phyloP scores from a whole-genome alignment of 1,140 invertebrate genomes.

The Probaryconus sp. region DNA sequence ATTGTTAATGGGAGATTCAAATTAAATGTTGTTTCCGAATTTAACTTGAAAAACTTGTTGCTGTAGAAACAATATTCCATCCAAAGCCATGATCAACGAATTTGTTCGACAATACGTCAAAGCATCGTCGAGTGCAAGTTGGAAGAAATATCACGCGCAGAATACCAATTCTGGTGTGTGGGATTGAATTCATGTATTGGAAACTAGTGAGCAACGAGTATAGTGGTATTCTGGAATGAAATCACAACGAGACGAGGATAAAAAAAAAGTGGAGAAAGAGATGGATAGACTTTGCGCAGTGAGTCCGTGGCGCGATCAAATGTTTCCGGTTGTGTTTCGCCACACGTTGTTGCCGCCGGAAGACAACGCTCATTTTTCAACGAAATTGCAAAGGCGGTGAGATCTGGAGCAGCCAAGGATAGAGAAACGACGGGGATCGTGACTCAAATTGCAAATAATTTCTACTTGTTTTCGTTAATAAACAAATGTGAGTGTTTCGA shows the following conservation, averaged over 20 bases:
- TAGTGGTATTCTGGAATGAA: constrained; percentile 34
- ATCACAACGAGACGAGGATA: constrained; percentile 33
- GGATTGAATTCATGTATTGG: constrained; percentile 48
- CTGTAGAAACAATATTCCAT: constrained; percentile 31
- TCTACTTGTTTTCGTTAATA: constrained; percentile 3
- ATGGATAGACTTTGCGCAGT: constrained; percentile 29
- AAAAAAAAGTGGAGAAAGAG: constrained; percentile 18
- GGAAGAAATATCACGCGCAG: constrained; percentile 29
- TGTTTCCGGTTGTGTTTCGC: constrained; percentile 40
- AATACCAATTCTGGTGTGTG: constrained; percentile 22
- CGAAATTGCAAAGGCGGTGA: constrained; percentile 46
- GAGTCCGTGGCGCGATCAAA: constrained; percentile 30
- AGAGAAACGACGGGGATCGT: constrained; percentile 16
- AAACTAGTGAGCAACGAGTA: constrained; percentile 28
- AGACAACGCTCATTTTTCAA: constrained; percentile 46
- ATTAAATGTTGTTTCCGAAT: constrained; percentile 9
- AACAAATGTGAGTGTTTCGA: not conserved
- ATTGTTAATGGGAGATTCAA: too few species aligned
- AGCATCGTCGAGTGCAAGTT: constrained; percentile 20
- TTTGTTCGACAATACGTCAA: constrained; percentile 40
- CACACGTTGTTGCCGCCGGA: constrained; percentile 20
- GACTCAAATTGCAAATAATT: constrained; percentile 12
- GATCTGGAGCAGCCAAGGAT: constrained; percentile 23
- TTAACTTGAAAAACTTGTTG: constrained; percentile 28
- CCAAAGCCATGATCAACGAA: constrained; percentile 10